phyloP scores from a whole-genome alignment of 2,888 invertebrate genomes.

The Microchrysa polita region DNA sequence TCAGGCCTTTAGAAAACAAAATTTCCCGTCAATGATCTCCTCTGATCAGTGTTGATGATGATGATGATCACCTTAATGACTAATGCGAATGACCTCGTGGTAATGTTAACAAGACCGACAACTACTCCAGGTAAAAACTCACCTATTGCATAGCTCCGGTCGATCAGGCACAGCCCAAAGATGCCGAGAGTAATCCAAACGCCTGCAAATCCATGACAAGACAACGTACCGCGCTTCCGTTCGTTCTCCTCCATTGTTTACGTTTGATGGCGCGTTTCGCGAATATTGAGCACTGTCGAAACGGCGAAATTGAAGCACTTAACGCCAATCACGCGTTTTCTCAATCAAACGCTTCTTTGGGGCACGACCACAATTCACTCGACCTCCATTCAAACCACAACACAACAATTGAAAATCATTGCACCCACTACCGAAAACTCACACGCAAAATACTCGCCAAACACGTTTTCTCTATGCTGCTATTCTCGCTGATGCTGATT shows the following conservation, averaged over 20 bases:
- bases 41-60: no score
- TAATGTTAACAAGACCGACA: no score
- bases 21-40: no score
- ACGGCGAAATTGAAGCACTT: background rate
- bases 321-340: conserved; percentile 9
- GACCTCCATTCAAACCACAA: conserved; percentile 31
- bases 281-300: background rate
- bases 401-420: conserved; percentile 9
- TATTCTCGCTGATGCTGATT: no score
- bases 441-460: background rate
- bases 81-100: no score
- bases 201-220: background rate
- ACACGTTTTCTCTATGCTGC: background rate
- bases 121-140: conserved; percentile 2
- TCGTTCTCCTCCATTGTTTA: conserved; percentile 37
- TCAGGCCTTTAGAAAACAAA: no score
- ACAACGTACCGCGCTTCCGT: conserved; percentile 35
- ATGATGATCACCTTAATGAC: no score
- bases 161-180: background rate
- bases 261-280: background rate
- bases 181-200: conserved; percentile 22
- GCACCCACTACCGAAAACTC: conserved; percentile 15
- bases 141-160: conserved; percentile 20
- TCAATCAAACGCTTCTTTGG: background rate
- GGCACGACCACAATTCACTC: conserved; percentile 14